Evolutionary conservation across 2,797 vertebrate genomes (phyloP).

Genomic region (Silurus lanzhouensis): DNA sequence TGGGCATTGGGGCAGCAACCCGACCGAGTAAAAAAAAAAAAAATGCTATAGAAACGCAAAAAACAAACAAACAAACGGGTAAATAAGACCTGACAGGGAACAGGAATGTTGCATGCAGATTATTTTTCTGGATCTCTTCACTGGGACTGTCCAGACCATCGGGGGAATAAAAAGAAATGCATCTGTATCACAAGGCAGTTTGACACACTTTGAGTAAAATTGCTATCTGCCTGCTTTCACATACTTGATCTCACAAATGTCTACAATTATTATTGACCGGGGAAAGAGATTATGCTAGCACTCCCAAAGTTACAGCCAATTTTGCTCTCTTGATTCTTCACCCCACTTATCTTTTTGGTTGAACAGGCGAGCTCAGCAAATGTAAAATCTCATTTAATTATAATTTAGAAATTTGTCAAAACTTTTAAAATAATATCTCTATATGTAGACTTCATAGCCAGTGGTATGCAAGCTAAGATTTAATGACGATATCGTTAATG

Average conservation of each 20-base stretch:
- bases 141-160: not conserved
- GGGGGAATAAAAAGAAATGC: not conserved
- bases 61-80: not conserved
- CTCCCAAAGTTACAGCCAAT: not conserved
- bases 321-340: not conserved
- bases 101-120: not conserved
- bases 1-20: no score
- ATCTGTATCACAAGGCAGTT: not conserved
- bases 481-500: not conserved
- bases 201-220: not conserved
- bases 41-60: no score
- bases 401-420: not conserved
- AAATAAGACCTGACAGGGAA: not conserved
- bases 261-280: not conserved
- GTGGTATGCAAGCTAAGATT: no score
- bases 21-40: no score
- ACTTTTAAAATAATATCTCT: no score
- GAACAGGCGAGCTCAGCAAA: not conserved
- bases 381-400: not conserved
- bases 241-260: not conserved
- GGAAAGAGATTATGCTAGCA: not conserved
- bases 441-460: no score
- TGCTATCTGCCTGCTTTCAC: not conserved
- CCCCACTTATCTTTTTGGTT: not conserved
- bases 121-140: not conserved